Evolutionary conservation across 2,888 invertebrate genomes (phyloP), one percentile per base, ranked within the genome.

Genomic region (Salpingus planirostris): DNA sequence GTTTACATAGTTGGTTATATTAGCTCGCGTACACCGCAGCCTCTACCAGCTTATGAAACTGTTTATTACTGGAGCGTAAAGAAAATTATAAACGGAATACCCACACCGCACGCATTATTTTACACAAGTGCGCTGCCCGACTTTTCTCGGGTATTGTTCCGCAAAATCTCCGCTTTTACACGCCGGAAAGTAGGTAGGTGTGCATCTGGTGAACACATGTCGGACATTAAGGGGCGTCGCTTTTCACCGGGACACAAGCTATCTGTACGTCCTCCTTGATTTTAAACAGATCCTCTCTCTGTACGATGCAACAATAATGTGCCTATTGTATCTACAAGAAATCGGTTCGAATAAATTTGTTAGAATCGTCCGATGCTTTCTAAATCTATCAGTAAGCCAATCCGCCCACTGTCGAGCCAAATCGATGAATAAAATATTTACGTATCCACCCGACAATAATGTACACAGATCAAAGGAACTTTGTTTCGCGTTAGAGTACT

Each of bases 1-100:
- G 49, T 51, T 53, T 53, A 51, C 42, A 40, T 36, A 40, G 36
- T 38, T 38, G 42, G 40, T 44, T 45, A 43, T 45, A 43, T 47
- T 47, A 42, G 43, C 42, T 40, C 34, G n/a, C 37, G 40, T 35
- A 33, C 32, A 27, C 32, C 34, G 29, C 31, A 30, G 38, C 30
- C 38, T 40, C 31, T 39, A 27, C 26, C 21, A 39, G 31, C 35
- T 38, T 44, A 45, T 42, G 39, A 41, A 43, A 39, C 42, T 36
- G 47, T 47, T 47, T 47, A 47, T 47, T 46, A 37, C 45, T 33
- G 42, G 38, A 47, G 30, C 41, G 40, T 35, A 35, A 45, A 43
- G 40, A 42, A 25, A 39, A 24, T 37, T 40, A 38, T 42, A 36
- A 38, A 36, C 42, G 27, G 33, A 31, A 10, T 29, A 30, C 33